Percentiles rank a stretch among this genome's conserved stretches.
Evolutionary conservation across 2,888 invertebrate species (phyloP).

Genomic region (Pocota personata): DNA sequence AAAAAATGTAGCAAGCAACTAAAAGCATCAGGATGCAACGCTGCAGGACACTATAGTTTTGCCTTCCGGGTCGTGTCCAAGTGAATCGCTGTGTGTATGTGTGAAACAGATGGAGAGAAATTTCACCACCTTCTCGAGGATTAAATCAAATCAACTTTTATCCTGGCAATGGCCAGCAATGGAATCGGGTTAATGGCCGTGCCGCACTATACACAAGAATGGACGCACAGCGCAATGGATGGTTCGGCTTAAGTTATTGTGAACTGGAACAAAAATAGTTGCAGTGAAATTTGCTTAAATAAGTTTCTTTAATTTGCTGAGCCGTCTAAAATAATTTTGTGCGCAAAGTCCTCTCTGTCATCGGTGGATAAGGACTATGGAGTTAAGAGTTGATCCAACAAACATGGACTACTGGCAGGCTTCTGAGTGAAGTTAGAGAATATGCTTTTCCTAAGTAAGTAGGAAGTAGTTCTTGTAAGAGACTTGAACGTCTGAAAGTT

Average conservation of each 20-base stretch:
- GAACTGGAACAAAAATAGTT: neutral
- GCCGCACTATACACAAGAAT: slow-evolving; percentile 65
- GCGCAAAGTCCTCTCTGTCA: neutral
- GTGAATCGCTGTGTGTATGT: slow-evolving; percentile 12
- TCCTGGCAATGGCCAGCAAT: slow-evolving; percentile 58
- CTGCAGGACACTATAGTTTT: slow-evolving; percentile 61
- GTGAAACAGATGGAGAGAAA: neutral
- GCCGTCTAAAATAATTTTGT: slow-evolving; percentile 64
- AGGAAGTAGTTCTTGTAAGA: neutral
- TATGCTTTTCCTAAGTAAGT: too few species aligned
- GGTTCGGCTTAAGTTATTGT: slow-evolving; percentile 55
- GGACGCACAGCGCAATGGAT: slow-evolving; percentile 53
- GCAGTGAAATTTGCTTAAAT: slow-evolving; percentile 63
- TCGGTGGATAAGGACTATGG: neutral
- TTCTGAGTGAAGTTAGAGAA: neutral
- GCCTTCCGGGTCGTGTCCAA: slow-evolving; percentile 53
- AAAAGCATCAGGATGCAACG: slow-evolving; percentile 64
- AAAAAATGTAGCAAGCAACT: slow-evolving; percentile 58
- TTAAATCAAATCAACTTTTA: slow-evolving; percentile 73
- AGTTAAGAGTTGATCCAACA: neutral
- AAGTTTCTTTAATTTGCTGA: slow-evolving; percentile 67
- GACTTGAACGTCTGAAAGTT: too few species aligned
- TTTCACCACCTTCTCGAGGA: slow-evolving; percentile 52
- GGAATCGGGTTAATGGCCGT: slow-evolving; percentile 69
- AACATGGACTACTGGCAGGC: neutral